phyloP scores from a whole-genome alignment of 2,888 invertebrate genomes.

The Volucella bombylans region DNA sequence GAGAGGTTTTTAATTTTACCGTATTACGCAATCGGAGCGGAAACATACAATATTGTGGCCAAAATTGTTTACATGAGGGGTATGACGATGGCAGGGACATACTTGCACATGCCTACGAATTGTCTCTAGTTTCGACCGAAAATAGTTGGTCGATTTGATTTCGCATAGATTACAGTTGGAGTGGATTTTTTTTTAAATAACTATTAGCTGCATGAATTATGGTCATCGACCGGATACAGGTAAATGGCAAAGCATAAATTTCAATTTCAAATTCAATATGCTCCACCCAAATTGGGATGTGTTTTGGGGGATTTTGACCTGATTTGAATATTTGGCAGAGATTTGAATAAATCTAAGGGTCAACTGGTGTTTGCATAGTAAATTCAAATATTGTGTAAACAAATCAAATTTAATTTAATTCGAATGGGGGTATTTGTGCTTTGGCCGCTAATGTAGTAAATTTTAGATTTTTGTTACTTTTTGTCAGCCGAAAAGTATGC shows the following conservation, averaged over 20 bases:
- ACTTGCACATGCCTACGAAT: no score
- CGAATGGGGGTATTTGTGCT: no score
- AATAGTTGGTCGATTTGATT: not conserved
- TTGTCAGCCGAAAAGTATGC: no score
- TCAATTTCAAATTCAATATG: not conserved
- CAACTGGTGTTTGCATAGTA: not conserved
- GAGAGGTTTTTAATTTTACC: not conserved
- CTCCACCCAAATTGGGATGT: not conserved
- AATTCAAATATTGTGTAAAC: no score
- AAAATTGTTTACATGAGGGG: not conserved
- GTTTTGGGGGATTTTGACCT: not conserved
- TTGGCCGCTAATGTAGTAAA: no score
- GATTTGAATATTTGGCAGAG: conserved; percentile 3
- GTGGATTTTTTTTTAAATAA: not conserved
- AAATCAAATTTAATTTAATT: no score
- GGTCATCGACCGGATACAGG: conserved; percentile 1
- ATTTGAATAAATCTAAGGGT: not conserved
- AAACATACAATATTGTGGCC: not conserved
- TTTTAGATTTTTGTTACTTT: no score
- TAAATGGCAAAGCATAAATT: not conserved
- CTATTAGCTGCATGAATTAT: conserved; percentile 8
- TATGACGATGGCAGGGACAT: no score
- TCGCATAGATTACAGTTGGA: not conserved
- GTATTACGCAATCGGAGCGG: not conserved
- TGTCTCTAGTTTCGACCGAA: not conserved